Evolutionary conservation across 2,113 vertebrate genomes (phyloP), one percentile per base, ranked within the genome.

Genomic region (Donacobius atricapilla): DNA sequence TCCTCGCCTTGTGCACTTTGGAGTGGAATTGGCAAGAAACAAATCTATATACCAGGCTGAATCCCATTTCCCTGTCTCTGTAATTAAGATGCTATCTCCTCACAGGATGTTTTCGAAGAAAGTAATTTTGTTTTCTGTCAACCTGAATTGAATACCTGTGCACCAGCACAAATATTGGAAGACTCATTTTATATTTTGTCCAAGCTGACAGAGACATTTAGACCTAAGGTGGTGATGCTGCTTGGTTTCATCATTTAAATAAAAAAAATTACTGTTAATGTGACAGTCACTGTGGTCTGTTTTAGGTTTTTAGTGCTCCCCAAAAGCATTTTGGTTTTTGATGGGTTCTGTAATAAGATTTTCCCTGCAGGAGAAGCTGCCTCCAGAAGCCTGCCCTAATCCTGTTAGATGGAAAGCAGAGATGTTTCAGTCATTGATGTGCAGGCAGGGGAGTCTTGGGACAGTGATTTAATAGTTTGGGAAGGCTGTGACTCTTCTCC

Each of bases 41-140:
- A 80, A 64, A 93, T 86, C 70, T 44, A 0, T 68, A 18, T 44
- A 40, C 68, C 47, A 39, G 44, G 21, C 50, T 83, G 68, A 93
- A 94, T 93, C 76, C 82, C 47, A 22, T 81, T 95, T 86, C 58
- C 47, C 40, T 48, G 27, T 53, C 64, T 61, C 42, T 93, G 44
- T 89, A 94, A 97, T 96, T 96, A 96, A 90, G 93, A 93, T 90
- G 61, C 57, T 93, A 10, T 89, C 44, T 0, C 78, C 79, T 95
- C 88, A 40, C 37, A 70, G 92, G 60, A 90, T 83, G 60, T 93
- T 95, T 93, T 86, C 75, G 66, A 70, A 77, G 75, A 79, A 90
- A 88, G 91, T 90, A 83, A 84, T 95, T 94, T 94, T 89, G 73
- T 93, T 94, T 97, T 90, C 90, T 90, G 82, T 88, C 93, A 95